These are phyloP conservation scores for Drosophila saltans DNA, from an alignment of 1,140 invertebrate genomes.

Conservation along the genomic window DNA sequence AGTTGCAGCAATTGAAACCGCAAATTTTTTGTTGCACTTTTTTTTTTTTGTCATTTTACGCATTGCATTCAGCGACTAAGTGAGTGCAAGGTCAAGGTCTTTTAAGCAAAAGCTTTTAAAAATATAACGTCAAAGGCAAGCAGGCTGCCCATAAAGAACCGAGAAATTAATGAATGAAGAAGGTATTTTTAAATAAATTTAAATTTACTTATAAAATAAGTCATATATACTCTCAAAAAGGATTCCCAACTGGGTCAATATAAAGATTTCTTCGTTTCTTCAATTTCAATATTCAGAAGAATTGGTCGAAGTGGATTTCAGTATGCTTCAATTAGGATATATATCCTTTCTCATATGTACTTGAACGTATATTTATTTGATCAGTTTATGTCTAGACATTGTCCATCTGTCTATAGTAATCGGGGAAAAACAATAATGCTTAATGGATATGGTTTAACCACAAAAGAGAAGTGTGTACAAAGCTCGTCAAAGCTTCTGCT, in stretches of 20 bases:
- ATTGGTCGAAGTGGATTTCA: too few relatives aligned
- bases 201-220: too few relatives aligned
- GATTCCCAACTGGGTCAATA: too few relatives aligned
- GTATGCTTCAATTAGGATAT: too few relatives aligned
- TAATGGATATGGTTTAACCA: slow-evolving; percentile 1
- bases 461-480: background rate
- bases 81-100: slow-evolving; percentile 48
- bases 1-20: background rate
- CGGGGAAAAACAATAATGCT: background rate
- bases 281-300: too few relatives aligned
- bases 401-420: background rate
- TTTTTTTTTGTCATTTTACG: background rate
- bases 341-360: too few relatives aligned
- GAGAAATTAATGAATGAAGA: slow-evolving; percentile 1
- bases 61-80: slow-evolving; percentile 12
- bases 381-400: too few relatives aligned
- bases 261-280: too few relatives aligned
- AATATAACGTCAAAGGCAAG: background rate
- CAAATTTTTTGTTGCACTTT: background rate
- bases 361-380: too few relatives aligned
- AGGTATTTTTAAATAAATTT: background rate
- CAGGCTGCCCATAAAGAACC: background rate
- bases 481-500: slow-evolving; percentile 27
- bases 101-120: slow-evolving; percentile 32
- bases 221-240: too few relatives aligned